Conservation (phyloP, 2,113 vertebrate genomes). For the Bucco capensis region DNA sequence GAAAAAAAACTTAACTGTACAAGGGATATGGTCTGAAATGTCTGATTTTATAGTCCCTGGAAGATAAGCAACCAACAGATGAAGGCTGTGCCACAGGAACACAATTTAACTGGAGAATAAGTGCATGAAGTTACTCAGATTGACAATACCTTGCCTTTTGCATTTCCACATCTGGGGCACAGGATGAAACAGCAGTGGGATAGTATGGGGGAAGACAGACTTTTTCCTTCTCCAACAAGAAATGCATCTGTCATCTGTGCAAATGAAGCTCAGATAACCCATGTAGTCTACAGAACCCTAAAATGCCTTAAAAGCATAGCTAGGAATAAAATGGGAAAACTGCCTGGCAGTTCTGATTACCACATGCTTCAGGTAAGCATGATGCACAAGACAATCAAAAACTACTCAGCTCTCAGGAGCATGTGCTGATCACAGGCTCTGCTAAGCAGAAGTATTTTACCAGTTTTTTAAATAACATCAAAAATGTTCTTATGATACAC, state of each 20-base stretch:
- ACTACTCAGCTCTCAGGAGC: not conserved
- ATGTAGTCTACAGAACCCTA: not conserved
- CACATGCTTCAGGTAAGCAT: not conserved
- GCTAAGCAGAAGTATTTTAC: not conserved
- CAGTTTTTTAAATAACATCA: not conserved
- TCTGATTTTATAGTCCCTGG: not conserved
- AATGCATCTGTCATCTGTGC: not conserved
- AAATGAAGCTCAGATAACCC: constrained; percentile 4
- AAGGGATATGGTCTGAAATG: not conserved
- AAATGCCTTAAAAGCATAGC: not conserved
- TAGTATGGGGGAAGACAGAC: not conserved
- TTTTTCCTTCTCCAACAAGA: not conserved
- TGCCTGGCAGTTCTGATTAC: not conserved
- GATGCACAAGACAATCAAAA: not conserved
- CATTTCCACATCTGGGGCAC: not conserved
- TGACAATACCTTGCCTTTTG: not conserved
- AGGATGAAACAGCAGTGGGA: not conserved
- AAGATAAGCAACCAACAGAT: not conserved
- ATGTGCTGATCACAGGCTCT: not conserved
- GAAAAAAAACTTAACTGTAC: not conserved
- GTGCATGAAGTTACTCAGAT: not conserved
- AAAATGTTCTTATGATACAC: not conserved
- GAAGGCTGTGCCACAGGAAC: not conserved
- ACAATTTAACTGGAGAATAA: not conserved
- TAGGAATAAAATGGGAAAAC: not conserved